phyloP scores from a whole-genome alignment of 2,888 invertebrate genomes.

The Ethmia dodecea region DNA sequence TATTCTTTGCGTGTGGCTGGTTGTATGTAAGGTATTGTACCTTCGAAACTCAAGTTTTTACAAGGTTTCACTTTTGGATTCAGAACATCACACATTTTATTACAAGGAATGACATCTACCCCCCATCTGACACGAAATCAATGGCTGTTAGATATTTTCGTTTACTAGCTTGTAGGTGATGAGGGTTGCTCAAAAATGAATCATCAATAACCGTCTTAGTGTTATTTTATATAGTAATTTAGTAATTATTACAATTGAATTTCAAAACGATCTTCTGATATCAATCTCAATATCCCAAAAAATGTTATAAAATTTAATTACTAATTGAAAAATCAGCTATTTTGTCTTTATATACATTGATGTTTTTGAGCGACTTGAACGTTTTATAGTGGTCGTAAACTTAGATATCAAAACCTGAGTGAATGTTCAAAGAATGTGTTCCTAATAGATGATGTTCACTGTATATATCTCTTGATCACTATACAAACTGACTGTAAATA shows the following conservation, averaged over 20 bases:
- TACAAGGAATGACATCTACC: constrained; percentile 61
- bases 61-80: constrained; percentile 59
- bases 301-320: too few species aligned
- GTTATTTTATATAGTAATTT: too few species aligned
- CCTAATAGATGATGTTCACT: constrained; percentile 15
- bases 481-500: constrained; percentile 3
- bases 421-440: constrained; percentile 16
- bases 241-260: too few species aligned
- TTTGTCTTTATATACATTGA: too few species aligned
- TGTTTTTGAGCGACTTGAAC: constrained; percentile 27
- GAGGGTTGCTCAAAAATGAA: constrained; percentile 17
- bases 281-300: too few species aligned
- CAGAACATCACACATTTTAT: constrained; percentile 56
- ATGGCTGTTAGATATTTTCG: constrained; percentile 31
- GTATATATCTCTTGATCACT: constrained; percentile 3
- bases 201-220: too few species aligned
- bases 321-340: too few species aligned
- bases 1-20: constrained; percentile 92
- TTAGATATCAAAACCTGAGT: constrained; percentile 30
- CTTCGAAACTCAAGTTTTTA: constrained; percentile 29
- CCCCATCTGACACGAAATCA: constrained; percentile 34
- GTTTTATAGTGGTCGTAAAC: constrained; percentile 29
- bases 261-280: too few species aligned
- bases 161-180: constrained; percentile 19
- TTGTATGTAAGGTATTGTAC: constrained; percentile 89